These are phyloP conservation scores for Syngnathus floridae DNA, from an alignment of 2,113 vertebrate species.

Conservation along the genomic window DNA sequence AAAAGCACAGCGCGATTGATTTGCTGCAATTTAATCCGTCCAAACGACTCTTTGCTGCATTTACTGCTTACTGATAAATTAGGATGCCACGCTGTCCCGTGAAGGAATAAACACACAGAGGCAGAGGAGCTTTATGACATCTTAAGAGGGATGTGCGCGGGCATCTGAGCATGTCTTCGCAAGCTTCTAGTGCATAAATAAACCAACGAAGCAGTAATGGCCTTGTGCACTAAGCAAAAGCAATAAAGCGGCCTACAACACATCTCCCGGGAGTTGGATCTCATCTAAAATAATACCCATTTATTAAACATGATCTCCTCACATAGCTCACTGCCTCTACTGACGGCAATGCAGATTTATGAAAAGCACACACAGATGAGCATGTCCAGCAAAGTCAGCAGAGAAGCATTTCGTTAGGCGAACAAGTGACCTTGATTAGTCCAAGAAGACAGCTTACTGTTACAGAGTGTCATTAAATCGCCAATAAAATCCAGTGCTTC, in stretches of 20 bases:
- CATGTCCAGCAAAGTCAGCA: slow-evolving; percentile 19
- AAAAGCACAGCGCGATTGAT: slow-evolving; percentile 27
- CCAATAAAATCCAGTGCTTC: background rate
- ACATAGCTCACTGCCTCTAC: slow-evolving; percentile 26
- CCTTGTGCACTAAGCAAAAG: slow-evolving; percentile 46
- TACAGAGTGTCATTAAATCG: slow-evolving; percentile 8
- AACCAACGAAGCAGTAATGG: slow-evolving; percentile 38
- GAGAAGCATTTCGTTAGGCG: slow-evolving; percentile 30
- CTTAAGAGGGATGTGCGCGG: slow-evolving; percentile 41
- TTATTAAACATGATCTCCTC: slow-evolving; percentile 57
- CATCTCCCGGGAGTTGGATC: slow-evolving; percentile 32
- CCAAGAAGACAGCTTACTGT: slow-evolving; percentile 16
- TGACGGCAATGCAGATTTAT: slow-evolving; percentile 32
- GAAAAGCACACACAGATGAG: slow-evolving; percentile 19
- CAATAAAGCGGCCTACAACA: slow-evolving; percentile 51
- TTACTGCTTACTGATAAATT: slow-evolving; percentile 10
- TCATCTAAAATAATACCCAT: slow-evolving; percentile 53
- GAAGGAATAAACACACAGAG: slow-evolving; percentile 26
- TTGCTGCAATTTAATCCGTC: slow-evolving; percentile 18
- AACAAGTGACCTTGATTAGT: slow-evolving; percentile 49
- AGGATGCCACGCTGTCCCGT: slow-evolving; percentile 15
- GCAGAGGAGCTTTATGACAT: slow-evolving; percentile 34
- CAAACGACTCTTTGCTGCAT: slow-evolving; percentile 24
- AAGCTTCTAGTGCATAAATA: slow-evolving; percentile 53
- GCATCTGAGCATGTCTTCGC: slow-evolving; percentile 44